Base-by-base conservation (phyloP, 2,888 invertebrate species). In the Deilephila elpenor region DNA sequence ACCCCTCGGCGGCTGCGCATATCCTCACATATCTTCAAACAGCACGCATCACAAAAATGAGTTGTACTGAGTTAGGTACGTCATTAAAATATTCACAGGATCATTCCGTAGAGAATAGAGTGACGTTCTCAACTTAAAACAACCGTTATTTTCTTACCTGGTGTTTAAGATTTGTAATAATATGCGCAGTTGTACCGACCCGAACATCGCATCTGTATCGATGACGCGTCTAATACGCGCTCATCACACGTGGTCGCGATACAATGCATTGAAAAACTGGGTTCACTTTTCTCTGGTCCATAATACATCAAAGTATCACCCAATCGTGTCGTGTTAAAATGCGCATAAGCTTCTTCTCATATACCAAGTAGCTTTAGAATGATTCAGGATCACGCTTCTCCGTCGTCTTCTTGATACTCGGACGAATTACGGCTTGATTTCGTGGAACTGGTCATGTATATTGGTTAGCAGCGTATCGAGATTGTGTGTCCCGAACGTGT, bases 41-140 rank as follows among this genome's bases (percentile, higher is more conserved):
- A 44, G 3, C 56, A n/a, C 1, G 56, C 56, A n/a, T 5, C 19
- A 56, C 56, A 44, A 5, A 44, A 44, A 44, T 44, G 44, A 56
- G 56, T 56, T 56, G 56, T 56, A n/a, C n/a, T 56, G 56, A 56
- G 56, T n/a, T 56, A 17, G 56, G 56, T 56, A 56, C 56, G 56
- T 56, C 56, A 56, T n/a, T 56, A n/a, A 1, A n/a, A n/a, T 56
- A 56, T 56, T 56, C 56, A 56, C 56, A 6, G 6, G 19, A 7
- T 19, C 17, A 56, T n/a, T n/a, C 19, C 56, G 1, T n/a, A n/a
- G 11, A 44, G 44, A 56, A 56, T 56, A 17, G 56, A 56, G 56
- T 56, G 56, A 56, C 56, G 56, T 56, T 56, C 56, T 56, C 56
- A 56, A 56, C 56, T 56, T n/a, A 56, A 56, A 56, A 56, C 56